Conservation (phyloP, 2,113 vertebrate genomes). For the Panthera uncia region DNA sequence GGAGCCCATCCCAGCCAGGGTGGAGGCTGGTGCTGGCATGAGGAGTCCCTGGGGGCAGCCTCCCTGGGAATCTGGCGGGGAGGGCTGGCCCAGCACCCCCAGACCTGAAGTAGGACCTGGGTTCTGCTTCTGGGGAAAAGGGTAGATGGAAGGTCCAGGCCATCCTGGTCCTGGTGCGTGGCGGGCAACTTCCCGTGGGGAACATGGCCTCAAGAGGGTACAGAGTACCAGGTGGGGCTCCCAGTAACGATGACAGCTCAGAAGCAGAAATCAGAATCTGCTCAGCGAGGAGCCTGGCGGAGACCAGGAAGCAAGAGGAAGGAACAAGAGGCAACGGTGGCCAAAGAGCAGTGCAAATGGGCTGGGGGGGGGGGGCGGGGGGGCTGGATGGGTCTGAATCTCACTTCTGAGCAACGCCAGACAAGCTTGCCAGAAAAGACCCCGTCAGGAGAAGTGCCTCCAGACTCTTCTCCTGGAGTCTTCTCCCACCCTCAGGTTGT, state of each 20-base stretch:
- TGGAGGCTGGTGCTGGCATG: background rate
- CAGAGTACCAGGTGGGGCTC: background rate
- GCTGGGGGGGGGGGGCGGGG: background rate
- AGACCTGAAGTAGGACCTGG: background rate
- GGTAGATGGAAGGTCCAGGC: background rate
- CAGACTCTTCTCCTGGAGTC: background rate
- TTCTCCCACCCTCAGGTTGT: background rate
- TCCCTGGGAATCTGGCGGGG: background rate
- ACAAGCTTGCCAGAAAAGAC: background rate
- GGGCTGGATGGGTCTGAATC: background rate
- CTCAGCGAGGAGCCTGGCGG: background rate
- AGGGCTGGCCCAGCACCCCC: background rate
- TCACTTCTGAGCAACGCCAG: background rate
- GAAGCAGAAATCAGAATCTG: background rate
- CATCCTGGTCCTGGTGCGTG: background rate
- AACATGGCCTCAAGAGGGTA: background rate
- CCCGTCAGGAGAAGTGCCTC: background rate
- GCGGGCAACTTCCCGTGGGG: background rate
- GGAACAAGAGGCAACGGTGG: rapidly evolving
- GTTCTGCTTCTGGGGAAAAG: background rate
- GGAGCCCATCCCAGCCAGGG: background rate
- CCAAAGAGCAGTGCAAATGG: background rate
- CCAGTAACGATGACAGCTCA: background rate
- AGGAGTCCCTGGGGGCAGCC: background rate
- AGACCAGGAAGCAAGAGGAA: background rate